Conservation (phyloP, 2,797 vertebrate species). For the Chrysolophus pictus region DNA sequence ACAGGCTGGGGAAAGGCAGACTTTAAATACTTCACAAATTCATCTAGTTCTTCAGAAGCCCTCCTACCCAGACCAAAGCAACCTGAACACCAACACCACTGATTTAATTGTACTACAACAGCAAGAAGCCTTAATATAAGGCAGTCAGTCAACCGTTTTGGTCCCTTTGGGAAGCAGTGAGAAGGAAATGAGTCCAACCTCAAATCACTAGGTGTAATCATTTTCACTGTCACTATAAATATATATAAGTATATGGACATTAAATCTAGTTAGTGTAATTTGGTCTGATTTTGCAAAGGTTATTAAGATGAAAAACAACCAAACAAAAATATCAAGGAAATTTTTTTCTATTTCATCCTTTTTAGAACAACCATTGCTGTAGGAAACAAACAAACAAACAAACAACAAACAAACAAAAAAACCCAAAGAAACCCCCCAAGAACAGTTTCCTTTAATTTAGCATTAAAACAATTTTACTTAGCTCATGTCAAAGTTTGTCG, state of each 20-base stretch:
- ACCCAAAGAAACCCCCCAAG: neutral
- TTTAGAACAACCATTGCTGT: neutral
- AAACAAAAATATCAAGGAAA: neutral
- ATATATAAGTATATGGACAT: too few relatives aligned
- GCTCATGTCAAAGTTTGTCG: constrained; percentile 77
- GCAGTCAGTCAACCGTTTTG: neutral
- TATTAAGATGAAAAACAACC: neutral
- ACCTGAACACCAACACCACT: constrained; percentile 3
- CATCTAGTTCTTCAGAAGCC: neutral
- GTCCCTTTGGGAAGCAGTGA: neutral
- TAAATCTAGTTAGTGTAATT: neutral
- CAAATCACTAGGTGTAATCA: neutral
- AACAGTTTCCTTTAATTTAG: constrained; percentile 39
- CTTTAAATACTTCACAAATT: constrained; percentile 43
- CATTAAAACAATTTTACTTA: constrained; percentile 55
- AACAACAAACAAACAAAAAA: too few relatives aligned
- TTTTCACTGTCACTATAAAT: neutral
- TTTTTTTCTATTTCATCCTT: constrained; percentile 17
- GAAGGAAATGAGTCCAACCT: neutral
- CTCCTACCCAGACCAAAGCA: constrained; percentile 43
- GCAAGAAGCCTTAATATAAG: constrained; percentile 34
- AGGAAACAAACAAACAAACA: neutral
- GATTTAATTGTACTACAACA: neutral
- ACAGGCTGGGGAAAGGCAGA: neutral
- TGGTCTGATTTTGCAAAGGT: neutral